Evolutionary conservation across 2,113 vertebrate species (phyloP).

Genomic region (Jaculus jaculus): DNA sequence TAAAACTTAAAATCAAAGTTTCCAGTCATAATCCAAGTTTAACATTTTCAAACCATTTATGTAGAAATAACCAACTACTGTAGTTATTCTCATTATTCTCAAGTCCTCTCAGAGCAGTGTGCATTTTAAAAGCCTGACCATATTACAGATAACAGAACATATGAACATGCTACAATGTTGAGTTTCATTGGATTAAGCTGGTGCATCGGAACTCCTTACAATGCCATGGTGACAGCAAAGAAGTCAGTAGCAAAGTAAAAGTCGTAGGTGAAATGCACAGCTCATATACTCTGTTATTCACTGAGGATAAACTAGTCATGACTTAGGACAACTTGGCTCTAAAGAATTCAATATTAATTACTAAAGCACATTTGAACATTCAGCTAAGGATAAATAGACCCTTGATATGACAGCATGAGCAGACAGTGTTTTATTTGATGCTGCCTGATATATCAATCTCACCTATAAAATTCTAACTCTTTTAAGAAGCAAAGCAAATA

Average conservation of each 20-base stretch:
- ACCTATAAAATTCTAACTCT: not conserved
- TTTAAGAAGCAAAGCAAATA: not conserved
- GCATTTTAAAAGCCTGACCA: not conserved
- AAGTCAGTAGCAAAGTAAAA: not conserved
- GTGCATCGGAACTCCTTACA: not conserved
- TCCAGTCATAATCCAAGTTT: not conserved
- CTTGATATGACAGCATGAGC: not conserved
- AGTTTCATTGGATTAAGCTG: not conserved
- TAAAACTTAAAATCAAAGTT: conserved; percentile 1
- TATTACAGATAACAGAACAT: not conserved
- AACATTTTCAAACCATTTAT: not conserved
- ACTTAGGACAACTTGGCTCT: not conserved
- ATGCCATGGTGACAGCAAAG: not conserved
- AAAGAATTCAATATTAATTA: conserved; percentile 14
- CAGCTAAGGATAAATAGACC: not conserved
- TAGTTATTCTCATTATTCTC: not conserved
- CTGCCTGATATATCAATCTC: not conserved
- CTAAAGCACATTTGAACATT: not conserved
- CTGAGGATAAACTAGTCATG: not conserved
- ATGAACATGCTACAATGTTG: not conserved
- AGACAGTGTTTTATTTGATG: not conserved
- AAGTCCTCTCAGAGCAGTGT: not conserved
- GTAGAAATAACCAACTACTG: not conserved
- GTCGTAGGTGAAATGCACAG: not conserved
- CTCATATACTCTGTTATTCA: not conserved